Percentiles rank a stretch among this genome's conserved stretches.
These are phyloP conservation scores for Paramuricea clavata DNA, from an alignment of 92 coral and sea anemone species.

Conservation along the genomic window DNA sequence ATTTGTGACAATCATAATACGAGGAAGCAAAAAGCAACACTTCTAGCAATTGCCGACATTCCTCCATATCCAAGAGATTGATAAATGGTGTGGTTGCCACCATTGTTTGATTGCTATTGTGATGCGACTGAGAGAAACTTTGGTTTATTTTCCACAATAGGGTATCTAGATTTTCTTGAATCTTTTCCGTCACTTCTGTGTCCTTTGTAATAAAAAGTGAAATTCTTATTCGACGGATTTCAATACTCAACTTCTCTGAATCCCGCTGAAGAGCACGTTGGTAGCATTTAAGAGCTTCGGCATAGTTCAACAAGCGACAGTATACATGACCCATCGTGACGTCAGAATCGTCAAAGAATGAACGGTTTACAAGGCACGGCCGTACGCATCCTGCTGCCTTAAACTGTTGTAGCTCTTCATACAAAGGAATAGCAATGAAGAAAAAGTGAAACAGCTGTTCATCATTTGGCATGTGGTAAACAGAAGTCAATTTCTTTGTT, in stretches of 20 bases:
- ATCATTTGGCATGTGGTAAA: conserved; percentile 20
- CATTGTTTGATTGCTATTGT: neutral
- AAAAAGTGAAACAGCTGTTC: conserved; percentile 41
- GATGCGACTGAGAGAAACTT: neutral
- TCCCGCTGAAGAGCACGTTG: neutral
- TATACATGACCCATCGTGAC: neutral
- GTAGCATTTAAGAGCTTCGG: neutral
- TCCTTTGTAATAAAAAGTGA: neutral
- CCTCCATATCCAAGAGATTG: neutral
- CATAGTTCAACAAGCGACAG: conserved; percentile 6
- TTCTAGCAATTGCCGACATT: neutral
- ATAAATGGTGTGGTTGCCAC: neutral
- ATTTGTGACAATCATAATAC: neutral
- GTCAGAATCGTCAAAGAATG: conserved; percentile 34
- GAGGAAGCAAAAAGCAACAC: neutral
- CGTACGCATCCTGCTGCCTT: neutral
- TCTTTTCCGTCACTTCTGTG: neutral
- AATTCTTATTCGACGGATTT: neutral
- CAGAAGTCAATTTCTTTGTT: neutral
- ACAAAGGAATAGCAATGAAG: conserved; percentile 34
- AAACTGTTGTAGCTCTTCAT: conserved; percentile 11
- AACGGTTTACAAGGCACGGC: neutral
- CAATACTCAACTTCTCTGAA: neutral
- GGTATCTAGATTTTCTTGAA: neutral
- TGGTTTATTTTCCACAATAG: neutral